Conservation (phyloP, 2,888 invertebrate species). For the Ochropleura leucogaster region DNA sequence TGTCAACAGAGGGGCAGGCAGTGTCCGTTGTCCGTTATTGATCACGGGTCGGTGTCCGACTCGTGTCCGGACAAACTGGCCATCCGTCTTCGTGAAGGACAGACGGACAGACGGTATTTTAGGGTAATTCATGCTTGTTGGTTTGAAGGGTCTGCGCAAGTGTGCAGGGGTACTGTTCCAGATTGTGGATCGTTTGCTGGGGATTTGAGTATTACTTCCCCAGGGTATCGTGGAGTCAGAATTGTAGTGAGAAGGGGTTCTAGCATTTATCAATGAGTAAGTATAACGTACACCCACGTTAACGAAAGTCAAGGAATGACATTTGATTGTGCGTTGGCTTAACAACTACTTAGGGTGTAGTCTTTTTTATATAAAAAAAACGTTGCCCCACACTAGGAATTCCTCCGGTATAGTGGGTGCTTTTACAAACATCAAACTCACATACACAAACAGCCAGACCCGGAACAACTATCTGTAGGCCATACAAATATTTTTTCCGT, state of each 20-base stretch:
- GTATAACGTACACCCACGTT: too few species aligned
- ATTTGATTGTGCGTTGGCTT: neutral
- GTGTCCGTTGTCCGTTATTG: conserved; percentile 48
- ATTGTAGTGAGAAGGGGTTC: neutral
- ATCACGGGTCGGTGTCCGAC: conserved; percentile 41
- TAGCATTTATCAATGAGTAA: conserved; percentile 22
- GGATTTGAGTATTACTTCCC: conserved; percentile 23
- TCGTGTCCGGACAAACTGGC: conserved; percentile 36
- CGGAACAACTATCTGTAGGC: too few species aligned
- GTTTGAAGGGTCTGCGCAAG: conserved; percentile 27
- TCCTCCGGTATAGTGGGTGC: too few species aligned
- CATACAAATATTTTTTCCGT: too few species aligned
- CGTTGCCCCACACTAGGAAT: too few species aligned
- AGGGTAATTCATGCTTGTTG: conserved; percentile 59
- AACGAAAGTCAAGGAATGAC: neutral
- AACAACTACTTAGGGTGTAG: neutral
- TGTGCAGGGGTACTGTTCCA: conserved; percentile 13
- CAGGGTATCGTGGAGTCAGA: conserved; percentile 27
- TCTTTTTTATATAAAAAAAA: too few species aligned
- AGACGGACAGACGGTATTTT: conserved; percentile 40
- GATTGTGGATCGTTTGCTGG: conserved; percentile 19
- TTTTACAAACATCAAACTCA: too few species aligned
- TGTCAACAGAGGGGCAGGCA: conserved; percentile 35
- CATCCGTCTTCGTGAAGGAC: conserved; percentile 63
- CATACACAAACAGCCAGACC: too few species aligned